Evolutionary conservation across 2,888 invertebrate species (phyloP), one percentile per base, ranked within the genome.

Genomic region (Mythimna ferrago): DNA sequence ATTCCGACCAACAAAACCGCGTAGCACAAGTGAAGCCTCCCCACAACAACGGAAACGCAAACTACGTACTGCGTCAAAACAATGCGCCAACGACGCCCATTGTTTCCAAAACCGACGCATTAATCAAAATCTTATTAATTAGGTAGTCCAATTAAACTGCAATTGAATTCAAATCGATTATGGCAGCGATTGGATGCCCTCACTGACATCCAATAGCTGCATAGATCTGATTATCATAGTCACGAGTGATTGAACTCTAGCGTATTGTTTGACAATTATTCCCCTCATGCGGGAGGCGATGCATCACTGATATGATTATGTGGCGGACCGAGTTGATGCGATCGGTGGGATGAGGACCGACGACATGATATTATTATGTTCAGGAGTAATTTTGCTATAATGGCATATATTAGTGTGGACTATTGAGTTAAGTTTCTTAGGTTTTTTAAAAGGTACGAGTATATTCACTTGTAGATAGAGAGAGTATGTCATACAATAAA

Each of bases 201-300:
- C 35, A 66, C 38, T 78, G 51, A 57, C 48, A n/a, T 54, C 7
- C 38, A 53, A 63, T 66, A 48, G 10, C 51, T 63, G 51, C 53
- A 66, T 54, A 44, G 32, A 68, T 64, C 61, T 62, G n/a, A 69
- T 78, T 72, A 69, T 57, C 16, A 64, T 58, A 56, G 65, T 26
- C 62, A 71, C 26, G 66, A 57, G 53, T 71, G 72, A 71, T 57
- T 67, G 65, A 66, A 61, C 61, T 61, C 14, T 41, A 44, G 19
- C 64, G 53, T 66, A 64, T 82, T 71, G 62, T 73, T 67, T 54
- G 58, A 11, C 44, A 62, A 84, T 82, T 48, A 73, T 48, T 21
- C n/a, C 44, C 10, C 26, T 48, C 56, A 2, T 4, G 44, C 9
- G 6, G 35, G 35, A 26, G 21, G 53, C 26, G 62, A 32, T 64